These are phyloP conservation scores for Candidula unifasciata DNA, from an alignment of 2,888 invertebrate genomes.

Conservation along the genomic window DNA sequence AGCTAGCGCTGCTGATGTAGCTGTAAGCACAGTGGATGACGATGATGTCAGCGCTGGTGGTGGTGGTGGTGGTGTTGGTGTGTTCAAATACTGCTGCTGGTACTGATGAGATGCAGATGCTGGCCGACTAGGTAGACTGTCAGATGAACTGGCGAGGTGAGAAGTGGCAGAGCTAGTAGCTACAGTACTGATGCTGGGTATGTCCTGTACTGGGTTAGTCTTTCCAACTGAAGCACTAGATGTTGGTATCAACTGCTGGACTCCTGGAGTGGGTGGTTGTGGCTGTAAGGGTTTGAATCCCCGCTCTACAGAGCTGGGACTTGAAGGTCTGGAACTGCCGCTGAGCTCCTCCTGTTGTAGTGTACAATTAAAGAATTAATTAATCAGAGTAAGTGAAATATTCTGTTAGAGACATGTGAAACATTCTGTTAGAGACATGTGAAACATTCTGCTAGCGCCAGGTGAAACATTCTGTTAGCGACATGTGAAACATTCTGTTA, in stretches of 20 bases:
- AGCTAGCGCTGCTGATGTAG: constrained; percentile 34
- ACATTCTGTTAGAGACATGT: no score
- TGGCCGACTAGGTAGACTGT: background rate
- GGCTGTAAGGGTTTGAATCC: constrained; percentile 63
- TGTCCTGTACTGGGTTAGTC: background rate
- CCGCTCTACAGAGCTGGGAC: constrained; percentile 70
- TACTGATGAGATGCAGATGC: constrained; percentile 43
- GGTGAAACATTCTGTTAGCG: no score
- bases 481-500: no score
- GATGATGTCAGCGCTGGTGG: constrained; percentile 20
- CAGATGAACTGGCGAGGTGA: background rate
- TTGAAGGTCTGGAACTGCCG: constrained; percentile 71
- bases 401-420: no score
- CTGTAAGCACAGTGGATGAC: background rate
- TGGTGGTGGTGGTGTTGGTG: constrained; percentile 23
- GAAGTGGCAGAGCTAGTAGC: background rate
- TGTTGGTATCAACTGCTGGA: constrained; percentile 23
- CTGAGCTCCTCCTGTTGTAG: constrained; percentile 69
- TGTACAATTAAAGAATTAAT: background rate
- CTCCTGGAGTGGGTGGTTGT: constrained; percentile 50
- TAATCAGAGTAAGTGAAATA: no score
- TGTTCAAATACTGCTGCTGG: constrained; percentile 48
- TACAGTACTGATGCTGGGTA: constrained; percentile 15
- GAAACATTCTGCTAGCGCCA: no score
- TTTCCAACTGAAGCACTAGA: constrained; percentile 11